Evolutionary conservation across 2,888 invertebrate species (phyloP).

Genomic region (Creontiades dilutus): DNA sequence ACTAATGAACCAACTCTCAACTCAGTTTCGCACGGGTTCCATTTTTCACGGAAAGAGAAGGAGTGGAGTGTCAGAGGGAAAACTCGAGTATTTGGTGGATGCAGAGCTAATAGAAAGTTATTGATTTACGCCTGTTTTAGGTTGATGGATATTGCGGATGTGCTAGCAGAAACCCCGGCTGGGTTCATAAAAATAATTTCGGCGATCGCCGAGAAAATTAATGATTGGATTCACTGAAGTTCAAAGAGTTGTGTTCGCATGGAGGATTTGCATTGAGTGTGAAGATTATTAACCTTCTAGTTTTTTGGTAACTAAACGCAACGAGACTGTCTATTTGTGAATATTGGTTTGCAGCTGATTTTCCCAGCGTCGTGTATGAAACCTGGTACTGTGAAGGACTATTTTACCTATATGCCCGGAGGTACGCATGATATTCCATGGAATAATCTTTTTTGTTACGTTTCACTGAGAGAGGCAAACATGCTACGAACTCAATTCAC

Average conservation of each 20-base stretch:
- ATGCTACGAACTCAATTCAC: constrained; percentile 38
- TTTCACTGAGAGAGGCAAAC: constrained; percentile 55
- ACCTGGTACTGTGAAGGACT: background rate
- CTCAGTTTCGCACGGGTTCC: background rate
- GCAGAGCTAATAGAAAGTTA: background rate
- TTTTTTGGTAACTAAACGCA: too few species aligned
- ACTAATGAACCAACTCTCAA: constrained; percentile 2
- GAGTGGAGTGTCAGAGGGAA: background rate
- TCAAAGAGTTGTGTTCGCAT: too few species aligned
- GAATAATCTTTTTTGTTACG: constrained; percentile 52
- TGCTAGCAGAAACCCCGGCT: too few species aligned
- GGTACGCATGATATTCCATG: constrained; percentile 52
- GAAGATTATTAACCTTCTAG: too few species aligned
- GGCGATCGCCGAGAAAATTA: too few species aligned
- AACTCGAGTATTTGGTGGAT: background rate
- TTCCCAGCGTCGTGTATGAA: background rate
- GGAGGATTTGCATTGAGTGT: too few species aligned
- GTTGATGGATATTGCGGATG: background rate
- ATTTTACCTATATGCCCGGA: background rate
- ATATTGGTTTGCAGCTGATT: too few species aligned
- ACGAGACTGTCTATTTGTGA: too few species aligned
- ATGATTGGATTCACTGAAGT: too few species aligned
- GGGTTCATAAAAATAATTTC: too few species aligned
- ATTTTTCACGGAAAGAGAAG: background rate
- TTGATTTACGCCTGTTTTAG: background rate